A percentile compares a stretch with the other conserved stretches of the same genome.
phyloP scores from a whole-genome alignment of 30 jellyfish, hydroid and myxozoan genomes.

The Pseudorhiza aurosa region DNA sequence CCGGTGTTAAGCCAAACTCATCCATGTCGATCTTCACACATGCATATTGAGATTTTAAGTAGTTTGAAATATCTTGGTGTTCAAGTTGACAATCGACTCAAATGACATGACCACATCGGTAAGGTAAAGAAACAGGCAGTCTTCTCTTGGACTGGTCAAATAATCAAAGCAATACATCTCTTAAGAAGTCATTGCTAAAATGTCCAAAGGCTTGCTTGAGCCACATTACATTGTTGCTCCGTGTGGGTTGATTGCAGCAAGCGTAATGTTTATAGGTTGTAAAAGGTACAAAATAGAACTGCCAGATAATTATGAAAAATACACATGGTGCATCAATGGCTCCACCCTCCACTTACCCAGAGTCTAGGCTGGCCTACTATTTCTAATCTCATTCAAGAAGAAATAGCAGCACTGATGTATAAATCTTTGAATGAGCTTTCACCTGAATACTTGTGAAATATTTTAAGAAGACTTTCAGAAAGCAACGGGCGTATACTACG shows the following conservation, averaged over 20 bases:
- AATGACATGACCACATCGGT: no score
- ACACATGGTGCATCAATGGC: conserved; percentile 2
- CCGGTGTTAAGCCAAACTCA: no score
- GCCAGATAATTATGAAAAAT: background rate
- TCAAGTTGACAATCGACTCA: no score
- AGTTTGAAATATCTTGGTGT: no score
- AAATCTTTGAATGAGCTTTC: conserved; percentile 35
- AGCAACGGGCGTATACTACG: conserved; percentile 21
- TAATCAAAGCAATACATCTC: no score
- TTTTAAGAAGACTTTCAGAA: conserved; percentile 6
- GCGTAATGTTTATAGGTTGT: background rate
- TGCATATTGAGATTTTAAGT: no score
- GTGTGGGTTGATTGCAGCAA: conserved; percentile 19
- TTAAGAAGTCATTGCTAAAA: conserved; percentile 11
- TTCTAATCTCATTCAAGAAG: conserved; percentile 11
- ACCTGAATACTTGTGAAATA: conserved; percentile 11
- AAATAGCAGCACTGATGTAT: background rate
- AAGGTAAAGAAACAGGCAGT: no score
- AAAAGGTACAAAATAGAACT: conserved; percentile 31
- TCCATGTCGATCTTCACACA: no score
- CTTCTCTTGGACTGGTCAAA: no score
- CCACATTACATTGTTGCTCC: conserved; percentile 2
- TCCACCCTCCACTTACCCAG: conserved; percentile 12
- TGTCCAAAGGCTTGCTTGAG: background rate
- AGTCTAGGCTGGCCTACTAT: conserved; percentile 27